Evolutionary conservation across 2,113 vertebrate genomes (phyloP).

Genomic region (Protobothrops mucrosquamatus): DNA sequence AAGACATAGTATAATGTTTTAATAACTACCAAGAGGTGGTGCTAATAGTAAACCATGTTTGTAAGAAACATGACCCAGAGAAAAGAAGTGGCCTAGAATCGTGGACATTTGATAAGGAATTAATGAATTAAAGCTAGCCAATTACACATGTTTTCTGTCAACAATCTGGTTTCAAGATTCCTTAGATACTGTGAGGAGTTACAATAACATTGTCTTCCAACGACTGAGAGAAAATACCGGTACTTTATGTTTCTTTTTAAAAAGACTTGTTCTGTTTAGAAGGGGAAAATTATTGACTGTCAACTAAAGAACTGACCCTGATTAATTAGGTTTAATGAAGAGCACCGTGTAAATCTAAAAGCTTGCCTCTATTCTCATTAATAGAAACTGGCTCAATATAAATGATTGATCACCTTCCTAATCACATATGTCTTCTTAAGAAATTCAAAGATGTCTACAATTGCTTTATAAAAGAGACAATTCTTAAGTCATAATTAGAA

Average conservation of each 20-base stretch:
- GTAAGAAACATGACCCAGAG: neutral
- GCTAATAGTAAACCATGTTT: neutral
- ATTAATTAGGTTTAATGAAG: neutral
- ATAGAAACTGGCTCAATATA: neutral
- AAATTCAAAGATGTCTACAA: neutral
- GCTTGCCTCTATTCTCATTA: neutral
- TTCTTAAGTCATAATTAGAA: neutral
- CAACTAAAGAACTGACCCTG: neutral
- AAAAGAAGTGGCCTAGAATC: neutral
- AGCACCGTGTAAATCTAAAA: neutral
- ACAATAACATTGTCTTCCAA: neutral
- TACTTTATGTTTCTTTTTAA: neutral
- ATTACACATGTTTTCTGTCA: neutral
- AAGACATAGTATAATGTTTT: neutral
- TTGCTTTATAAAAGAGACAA: neutral
- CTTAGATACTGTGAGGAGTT: neutral
- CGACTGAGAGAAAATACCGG: neutral
- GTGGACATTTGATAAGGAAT: neutral
- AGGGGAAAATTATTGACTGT: neutral
- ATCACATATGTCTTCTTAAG: neutral
- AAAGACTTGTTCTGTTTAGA: neutral
- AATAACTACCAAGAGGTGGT: constrained; percentile 4
- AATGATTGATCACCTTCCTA: neutral
- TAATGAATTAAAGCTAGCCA: neutral
- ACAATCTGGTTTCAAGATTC: neutral